Conservation (phyloP, 2,888 invertebrate genomes). For the Drosophila affinis region DNA sequence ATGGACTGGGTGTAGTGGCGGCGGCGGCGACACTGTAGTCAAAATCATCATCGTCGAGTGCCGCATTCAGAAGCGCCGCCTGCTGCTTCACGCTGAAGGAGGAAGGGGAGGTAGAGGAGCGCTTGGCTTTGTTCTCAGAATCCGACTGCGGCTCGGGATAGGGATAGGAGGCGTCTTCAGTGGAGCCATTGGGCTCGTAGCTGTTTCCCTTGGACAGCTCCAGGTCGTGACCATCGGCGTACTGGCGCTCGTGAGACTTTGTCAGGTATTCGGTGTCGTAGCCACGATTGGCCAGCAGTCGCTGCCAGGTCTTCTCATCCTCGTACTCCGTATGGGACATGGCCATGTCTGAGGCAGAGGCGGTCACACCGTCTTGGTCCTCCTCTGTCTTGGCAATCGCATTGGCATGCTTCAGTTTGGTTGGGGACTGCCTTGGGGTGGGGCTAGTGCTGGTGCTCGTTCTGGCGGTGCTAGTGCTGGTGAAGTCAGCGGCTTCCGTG, state of each 20-base stretch:
- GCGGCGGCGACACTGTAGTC: background rate
- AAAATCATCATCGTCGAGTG: conserved; percentile 15
- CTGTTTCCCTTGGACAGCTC: conserved; percentile 31
- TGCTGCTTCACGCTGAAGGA: conserved; percentile 17
- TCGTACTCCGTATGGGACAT: conserved; percentile 17
- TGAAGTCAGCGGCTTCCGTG: background rate
- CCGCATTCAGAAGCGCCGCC: conserved; percentile 42
- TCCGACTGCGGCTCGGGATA: conserved; percentile 28
- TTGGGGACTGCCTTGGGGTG: background rate
- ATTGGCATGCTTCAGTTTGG: background rate
- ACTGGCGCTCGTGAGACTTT: conserved; percentile 59
- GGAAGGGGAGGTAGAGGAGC: conserved; percentile 37
- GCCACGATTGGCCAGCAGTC: conserved; percentile 67
- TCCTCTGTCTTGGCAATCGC: conserved; percentile 8
- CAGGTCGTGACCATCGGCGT: conserved; percentile 48
- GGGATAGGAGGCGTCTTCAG: conserved; percentile 44
- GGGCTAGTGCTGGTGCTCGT: conserved; percentile 10
- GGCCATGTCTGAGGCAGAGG: conserved; percentile 7
- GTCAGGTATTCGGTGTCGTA: conserved; percentile 68
- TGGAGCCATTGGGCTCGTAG: conserved; percentile 45
- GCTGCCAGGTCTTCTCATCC: conserved; percentile 58
- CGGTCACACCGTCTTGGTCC: background rate
- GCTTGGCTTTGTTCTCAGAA: conserved; percentile 53
- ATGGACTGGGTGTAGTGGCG: conserved; percentile 59
- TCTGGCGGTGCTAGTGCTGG: conserved; percentile 7